Percentiles rank a stretch among this genome's conserved stretches.
Conservation (phyloP, 1,140 invertebrate species). For the Chrysopa pallens region DNA sequence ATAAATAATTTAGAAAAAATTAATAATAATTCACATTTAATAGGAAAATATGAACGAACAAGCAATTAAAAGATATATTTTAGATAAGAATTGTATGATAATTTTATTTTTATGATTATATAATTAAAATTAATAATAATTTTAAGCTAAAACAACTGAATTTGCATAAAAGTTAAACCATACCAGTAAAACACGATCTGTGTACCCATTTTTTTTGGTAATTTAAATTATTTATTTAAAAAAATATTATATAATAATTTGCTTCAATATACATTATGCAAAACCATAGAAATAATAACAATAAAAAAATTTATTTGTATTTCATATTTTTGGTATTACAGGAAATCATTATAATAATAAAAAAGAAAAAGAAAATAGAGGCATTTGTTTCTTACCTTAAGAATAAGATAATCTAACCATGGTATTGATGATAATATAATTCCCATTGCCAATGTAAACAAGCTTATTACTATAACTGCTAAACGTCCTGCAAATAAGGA, state of each 20-base stretch:
- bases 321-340: not conserved
- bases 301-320: conserved; percentile 1
- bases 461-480: conserved; percentile 55
- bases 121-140: no score
- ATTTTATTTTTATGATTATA: no score
- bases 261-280: not conserved
- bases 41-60: no score
- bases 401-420: conserved; percentile 68
- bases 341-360: not conserved
- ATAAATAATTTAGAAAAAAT: no score
- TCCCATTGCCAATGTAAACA: conserved; percentile 57
- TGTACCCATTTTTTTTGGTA: no score
- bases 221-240: not conserved
- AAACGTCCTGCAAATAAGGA: conserved; percentile 50
- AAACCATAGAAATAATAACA: conserved; percentile 1
- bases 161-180: no score
- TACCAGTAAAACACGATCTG: no score
- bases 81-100: no score
- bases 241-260: not conserved
- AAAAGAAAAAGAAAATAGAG: not conserved
- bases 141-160: no score
- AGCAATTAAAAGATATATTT: no score
- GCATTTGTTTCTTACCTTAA: conserved; percentile 43
- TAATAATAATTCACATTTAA: no score
- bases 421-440: conserved; percentile 65